Percentiles rank a stretch among this genome's conserved stretches.
Evolutionary conservation across 1,140 invertebrate genomes (phyloP).

Genomic region (Theocolax elegans): DNA sequence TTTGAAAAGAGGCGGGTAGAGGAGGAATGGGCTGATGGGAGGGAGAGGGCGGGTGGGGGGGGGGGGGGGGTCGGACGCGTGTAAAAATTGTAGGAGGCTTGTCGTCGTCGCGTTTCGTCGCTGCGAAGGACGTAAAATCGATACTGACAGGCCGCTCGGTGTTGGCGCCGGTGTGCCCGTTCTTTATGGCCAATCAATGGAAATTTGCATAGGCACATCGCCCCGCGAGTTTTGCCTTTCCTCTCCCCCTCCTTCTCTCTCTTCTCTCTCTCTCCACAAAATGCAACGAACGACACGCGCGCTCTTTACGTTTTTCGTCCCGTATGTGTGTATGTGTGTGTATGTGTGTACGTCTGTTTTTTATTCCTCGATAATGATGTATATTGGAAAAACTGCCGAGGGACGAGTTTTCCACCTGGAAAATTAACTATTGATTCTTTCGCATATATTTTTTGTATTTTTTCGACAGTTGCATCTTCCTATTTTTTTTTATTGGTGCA

Average conservation of each 20-base stretch:
- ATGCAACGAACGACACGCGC: neutral
- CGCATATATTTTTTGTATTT: too few species aligned
- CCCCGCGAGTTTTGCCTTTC: neutral
- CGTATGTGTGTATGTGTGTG: too few species aligned
- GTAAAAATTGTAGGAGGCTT: slow-evolving; percentile 9
- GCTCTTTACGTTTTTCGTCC: neutral
- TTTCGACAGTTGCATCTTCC: too few species aligned
- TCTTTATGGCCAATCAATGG: slow-evolving; percentile 35
- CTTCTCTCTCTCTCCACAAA: neutral
- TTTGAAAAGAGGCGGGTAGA: slow-evolving; percentile 8
- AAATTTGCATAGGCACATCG: slow-evolving; percentile 27
- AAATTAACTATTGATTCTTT: too few species aligned
- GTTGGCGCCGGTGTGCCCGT: neutral
- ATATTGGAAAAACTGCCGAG: too few species aligned
- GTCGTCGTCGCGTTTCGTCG: neutral
- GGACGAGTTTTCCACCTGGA: too few species aligned
- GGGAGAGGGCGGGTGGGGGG: too few species aligned
- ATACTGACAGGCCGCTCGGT: neutral
- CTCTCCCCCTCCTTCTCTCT: neutral
- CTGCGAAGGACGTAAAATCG: slow-evolving; percentile 22
- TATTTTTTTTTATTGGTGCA: too few species aligned
- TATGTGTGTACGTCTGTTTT: neutral
- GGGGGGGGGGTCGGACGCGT: too few species aligned
- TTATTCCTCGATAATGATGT: neutral
- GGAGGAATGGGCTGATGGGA: neutral